Conservation (phyloP, 2,113 vertebrate species). For the Bos indicus region DNA sequence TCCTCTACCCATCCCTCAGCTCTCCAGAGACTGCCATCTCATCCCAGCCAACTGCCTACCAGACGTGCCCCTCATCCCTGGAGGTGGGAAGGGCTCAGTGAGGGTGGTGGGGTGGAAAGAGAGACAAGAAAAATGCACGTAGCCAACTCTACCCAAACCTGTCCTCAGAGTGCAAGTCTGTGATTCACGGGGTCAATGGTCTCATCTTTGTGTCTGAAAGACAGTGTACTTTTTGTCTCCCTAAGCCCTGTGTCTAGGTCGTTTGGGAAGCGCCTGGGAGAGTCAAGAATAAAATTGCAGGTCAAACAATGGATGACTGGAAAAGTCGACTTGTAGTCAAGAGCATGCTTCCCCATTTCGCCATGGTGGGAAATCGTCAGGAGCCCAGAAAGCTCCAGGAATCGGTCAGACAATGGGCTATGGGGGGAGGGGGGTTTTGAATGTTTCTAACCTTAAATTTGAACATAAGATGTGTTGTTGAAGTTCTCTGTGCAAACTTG, state of each 20-base stretch:
- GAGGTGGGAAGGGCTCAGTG: not conserved
- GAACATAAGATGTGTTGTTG: constrained; percentile 58
- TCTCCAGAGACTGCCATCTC: not conserved
- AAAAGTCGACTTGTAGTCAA: constrained; percentile 59
- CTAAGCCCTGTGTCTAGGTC: constrained; percentile 68
- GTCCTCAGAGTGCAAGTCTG: constrained; percentile 19
- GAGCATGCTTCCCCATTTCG: constrained; percentile 29
- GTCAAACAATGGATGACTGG: constrained; percentile 59
- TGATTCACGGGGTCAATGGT: constrained; percentile 42
- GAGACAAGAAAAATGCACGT: not conserved
- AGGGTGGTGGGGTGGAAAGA: not conserved
- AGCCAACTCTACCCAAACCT: not conserved
- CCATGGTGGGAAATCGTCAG: constrained; percentile 40
- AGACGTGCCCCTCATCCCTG: not conserved
- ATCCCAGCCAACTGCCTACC: not conserved
- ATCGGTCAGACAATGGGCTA: constrained; percentile 65
- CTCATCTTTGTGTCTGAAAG: constrained; percentile 58
- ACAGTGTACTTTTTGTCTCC: constrained; percentile 69
- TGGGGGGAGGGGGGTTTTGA: constrained; percentile 36
- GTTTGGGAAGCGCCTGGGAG: constrained; percentile 61
- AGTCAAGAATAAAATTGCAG: constrained; percentile 54
- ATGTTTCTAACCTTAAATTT: constrained; percentile 55
- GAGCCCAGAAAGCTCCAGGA: constrained; percentile 52
- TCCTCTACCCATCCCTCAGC: not conserved
- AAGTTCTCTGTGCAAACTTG: constrained; percentile 48